Conservation (phyloP, 2,113 vertebrate genomes). For the Sarotherodon lohbergeri region DNA sequence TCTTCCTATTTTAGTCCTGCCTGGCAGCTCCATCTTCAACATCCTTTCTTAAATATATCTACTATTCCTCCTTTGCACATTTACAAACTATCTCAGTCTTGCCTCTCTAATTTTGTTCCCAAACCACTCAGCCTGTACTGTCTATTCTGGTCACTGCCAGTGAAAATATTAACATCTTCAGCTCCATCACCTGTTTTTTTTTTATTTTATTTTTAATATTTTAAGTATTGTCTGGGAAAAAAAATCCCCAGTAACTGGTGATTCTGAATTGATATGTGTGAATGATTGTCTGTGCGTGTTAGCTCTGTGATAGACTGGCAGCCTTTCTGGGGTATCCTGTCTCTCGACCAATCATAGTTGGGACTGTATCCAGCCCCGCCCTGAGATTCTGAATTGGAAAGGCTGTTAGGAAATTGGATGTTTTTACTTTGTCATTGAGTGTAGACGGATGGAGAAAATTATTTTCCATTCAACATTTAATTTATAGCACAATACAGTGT, state of each 20-base stretch:
- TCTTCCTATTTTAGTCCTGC: background rate
- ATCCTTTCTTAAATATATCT: background rate
- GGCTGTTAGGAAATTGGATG: background rate
- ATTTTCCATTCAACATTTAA: background rate
- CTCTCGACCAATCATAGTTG: background rate
- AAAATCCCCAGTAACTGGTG: background rate
- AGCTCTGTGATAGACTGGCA: background rate
- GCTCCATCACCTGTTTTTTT: background rate
- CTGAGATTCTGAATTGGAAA: background rate
- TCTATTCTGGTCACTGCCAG: background rate
- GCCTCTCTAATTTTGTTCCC: background rate
- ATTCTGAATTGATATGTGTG: background rate
- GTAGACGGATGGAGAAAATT: background rate
- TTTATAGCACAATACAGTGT: background rate
- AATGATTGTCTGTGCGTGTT: background rate
- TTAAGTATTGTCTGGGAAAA: background rate
- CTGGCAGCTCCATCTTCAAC: background rate
- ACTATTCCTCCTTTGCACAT: background rate
- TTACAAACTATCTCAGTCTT: background rate
- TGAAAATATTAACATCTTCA: background rate
- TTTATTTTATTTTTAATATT: background rate
- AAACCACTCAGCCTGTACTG: background rate
- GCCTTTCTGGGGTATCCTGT: no score
- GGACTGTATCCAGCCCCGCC: background rate
- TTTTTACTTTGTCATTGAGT: background rate